Evolutionary conservation across 2,113 vertebrate species (phyloP).

Genomic region (Columba livia): DNA sequence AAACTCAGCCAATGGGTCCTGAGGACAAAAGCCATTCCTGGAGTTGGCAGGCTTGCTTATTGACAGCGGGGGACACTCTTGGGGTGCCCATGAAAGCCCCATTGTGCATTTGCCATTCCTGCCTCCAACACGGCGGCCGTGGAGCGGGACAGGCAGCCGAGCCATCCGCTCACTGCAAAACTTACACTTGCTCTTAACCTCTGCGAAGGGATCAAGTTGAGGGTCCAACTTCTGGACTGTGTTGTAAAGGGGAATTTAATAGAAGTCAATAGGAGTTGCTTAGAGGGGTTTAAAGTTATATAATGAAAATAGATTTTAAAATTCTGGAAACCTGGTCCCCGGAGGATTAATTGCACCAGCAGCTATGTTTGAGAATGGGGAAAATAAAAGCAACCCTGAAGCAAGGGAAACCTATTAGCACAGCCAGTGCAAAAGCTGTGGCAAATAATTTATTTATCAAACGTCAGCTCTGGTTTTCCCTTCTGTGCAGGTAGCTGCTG

Average conservation of each 20-base stretch:
- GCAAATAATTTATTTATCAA: constrained; percentile 13
- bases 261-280: neutral
- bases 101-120: neutral
- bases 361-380: neutral
- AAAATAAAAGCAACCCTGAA: constrained; percentile 12
- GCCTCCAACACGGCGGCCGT: accelerated
- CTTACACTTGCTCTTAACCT: neutral
- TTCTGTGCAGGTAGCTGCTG: neutral
- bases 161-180: neutral
- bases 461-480: constrained; percentile 10
- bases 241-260: neutral
- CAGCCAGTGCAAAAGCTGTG: neutral
- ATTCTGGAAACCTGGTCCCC: neutral
- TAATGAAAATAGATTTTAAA: neutral
- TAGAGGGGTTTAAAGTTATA: neutral
- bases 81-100: neutral
- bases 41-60: neutral
- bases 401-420: constrained; percentile 8
- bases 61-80: neutral
- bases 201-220: neutral
- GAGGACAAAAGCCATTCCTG: neutral
- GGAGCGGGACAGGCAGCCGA: neutral
- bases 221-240: neutral
- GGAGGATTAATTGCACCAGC: neutral
- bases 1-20: neutral